Conservation (phyloP, 2,113 vertebrate species). For the Chaetodon auriga region DNA sequence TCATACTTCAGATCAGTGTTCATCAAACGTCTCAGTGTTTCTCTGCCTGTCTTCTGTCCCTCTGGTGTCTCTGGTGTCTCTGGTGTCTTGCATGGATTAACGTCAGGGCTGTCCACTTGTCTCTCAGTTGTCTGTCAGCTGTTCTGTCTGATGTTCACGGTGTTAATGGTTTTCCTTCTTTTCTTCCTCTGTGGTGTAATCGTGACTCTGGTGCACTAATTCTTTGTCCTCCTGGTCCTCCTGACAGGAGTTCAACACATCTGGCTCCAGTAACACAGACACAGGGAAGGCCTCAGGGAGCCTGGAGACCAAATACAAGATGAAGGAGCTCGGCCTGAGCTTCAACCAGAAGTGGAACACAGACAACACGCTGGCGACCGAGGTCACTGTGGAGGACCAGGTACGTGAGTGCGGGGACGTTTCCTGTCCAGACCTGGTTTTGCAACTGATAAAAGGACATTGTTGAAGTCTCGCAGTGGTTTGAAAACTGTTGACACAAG, state of each 20-base stretch:
- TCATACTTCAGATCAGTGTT: not conserved
- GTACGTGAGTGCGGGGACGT: constrained; percentile 71
- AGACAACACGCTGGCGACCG: constrained; percentile 92
- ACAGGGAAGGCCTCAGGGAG: constrained; percentile 93
- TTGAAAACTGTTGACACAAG: not conserved
- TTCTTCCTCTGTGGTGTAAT: no score
- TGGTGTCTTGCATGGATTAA: constrained; percentile 18
- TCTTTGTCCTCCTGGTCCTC: not conserved
- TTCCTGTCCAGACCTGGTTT: not conserved
- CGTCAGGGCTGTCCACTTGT: not conserved
- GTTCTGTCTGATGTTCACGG: no score
- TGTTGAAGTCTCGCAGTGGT: not conserved
- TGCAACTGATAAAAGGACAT: not conserved
- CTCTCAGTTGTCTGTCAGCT: not conserved
- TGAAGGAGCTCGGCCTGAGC: constrained; percentile 90
- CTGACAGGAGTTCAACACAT: constrained; percentile 92
- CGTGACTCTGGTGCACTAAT: not conserved
- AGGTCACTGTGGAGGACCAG: constrained; percentile 93
- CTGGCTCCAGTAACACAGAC: constrained; percentile 93
- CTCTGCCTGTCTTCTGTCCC: not conserved
- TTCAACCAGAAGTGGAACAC: constrained; percentile 98
- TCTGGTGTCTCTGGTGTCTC: not conserved
- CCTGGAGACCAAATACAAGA: constrained; percentile 96
- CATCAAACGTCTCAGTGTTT: not conserved
- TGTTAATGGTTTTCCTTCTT: no score